Conservation (phyloP, 2,797 vertebrate species). For the Muraenolepis orangiensis region DNA sequence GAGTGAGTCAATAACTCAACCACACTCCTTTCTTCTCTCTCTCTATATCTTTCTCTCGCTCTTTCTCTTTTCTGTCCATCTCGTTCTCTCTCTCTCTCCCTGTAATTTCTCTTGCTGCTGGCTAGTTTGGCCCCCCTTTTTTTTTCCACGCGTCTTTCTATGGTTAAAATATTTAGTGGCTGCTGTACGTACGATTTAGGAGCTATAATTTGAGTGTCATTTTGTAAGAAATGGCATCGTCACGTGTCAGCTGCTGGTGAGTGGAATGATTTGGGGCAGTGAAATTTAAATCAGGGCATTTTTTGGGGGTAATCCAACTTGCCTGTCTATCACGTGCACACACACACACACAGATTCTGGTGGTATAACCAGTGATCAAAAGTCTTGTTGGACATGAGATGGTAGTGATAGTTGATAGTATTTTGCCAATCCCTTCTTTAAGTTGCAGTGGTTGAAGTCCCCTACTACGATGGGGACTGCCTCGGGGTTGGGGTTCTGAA, state of each 20-base stretch:
- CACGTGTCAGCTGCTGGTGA: neutral
- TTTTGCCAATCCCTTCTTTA: too few relatives aligned
- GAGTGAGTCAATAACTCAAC: slow-evolving; percentile 81
- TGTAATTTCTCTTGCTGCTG: neutral
- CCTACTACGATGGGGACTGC: too few relatives aligned
- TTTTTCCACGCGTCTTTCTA: neutral
- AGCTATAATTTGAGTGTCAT: neutral
- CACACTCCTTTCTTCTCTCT: neutral
- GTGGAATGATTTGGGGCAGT: neutral
- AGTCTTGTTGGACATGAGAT: too few relatives aligned
- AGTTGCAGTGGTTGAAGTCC: too few relatives aligned
- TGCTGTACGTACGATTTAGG: neutral
- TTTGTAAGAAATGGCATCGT: neutral
- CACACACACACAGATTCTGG: too few relatives aligned
- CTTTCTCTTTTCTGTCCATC: neutral
- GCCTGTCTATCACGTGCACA: neutral
- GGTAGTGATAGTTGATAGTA: too few relatives aligned
- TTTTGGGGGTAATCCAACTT: neutral
- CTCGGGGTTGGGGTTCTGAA: too few relatives aligned
- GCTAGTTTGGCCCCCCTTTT: neutral
- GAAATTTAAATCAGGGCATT: neutral
- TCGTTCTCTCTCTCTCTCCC: slow-evolving; percentile 20
- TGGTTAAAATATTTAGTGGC: neutral
- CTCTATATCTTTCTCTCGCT: slow-evolving; percentile 18
- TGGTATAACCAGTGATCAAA: too few relatives aligned